Percentiles rank a stretch among this genome's conserved stretches.
Evolutionary conservation across 2,888 invertebrate genomes (phyloP).

Genomic region (Xanthia icteritia): DNA sequence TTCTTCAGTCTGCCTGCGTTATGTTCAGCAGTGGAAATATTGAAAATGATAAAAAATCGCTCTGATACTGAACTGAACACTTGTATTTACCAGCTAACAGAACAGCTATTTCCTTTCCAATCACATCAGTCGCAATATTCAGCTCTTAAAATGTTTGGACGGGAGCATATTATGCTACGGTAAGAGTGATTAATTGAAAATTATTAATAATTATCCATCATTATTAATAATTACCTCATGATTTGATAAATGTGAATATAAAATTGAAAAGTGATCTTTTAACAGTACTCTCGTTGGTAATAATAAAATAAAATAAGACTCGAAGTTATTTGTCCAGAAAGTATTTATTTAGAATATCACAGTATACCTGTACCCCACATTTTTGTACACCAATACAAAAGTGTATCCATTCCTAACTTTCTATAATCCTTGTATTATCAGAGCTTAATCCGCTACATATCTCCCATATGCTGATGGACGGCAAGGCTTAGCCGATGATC

Average conservation of each 20-base stretch:
- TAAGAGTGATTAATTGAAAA: neutral
- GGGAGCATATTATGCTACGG: neutral
- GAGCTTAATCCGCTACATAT: conserved; percentile 28
- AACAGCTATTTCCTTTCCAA: neutral
- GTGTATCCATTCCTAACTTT: neutral
- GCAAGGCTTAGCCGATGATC: conserved; percentile 43
- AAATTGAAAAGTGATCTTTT: no score
- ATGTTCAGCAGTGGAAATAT: neutral
- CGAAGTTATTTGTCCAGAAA: no score
- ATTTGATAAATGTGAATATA: neutral
- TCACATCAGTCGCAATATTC: neutral
- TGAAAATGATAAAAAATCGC: neutral
- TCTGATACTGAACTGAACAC: no score
- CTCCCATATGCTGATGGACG: conserved; percentile 28
- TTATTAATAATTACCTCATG: neutral
- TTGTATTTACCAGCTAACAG: neutral
- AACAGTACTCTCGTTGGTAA: no score
- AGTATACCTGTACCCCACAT: no score
- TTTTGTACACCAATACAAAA: neutral
- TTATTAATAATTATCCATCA: conserved; percentile 1
- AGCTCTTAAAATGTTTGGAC: neutral
- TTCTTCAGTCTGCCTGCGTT: neutral
- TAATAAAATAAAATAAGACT: no score
- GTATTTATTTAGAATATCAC: no score
- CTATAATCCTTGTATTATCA: conserved; percentile 8